Evolutionary conservation across 2,113 vertebrate species (phyloP).

Genomic region (Chloebia gouldiae): DNA sequence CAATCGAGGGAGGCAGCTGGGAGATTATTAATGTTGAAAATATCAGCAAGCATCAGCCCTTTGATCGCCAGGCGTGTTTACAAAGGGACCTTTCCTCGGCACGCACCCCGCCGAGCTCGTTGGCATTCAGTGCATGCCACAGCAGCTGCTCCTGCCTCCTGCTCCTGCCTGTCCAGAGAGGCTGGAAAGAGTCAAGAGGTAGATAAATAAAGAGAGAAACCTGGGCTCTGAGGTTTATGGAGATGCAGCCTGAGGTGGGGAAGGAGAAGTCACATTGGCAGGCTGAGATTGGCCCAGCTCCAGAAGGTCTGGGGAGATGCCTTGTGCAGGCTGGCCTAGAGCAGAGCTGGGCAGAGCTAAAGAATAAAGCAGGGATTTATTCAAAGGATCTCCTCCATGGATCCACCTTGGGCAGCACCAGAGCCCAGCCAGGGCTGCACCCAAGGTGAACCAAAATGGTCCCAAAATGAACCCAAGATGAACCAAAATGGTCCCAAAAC

Average conservation of each 20-base stretch:
- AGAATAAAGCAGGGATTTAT: not conserved
- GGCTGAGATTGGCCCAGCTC: not conserved
- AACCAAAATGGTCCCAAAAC: not conserved
- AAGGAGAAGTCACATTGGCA: not conserved
- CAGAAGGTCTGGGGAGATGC: not conserved
- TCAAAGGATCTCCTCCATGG: not conserved
- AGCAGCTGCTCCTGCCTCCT: slow-evolving; percentile 33
- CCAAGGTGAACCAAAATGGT: not conserved
- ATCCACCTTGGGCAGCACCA: not conserved
- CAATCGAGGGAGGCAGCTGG: slow-evolving; percentile 26
- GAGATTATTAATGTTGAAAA: slow-evolving; percentile 53
- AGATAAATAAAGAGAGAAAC: slow-evolving; percentile 23
- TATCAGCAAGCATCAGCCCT: slow-evolving; percentile 45
- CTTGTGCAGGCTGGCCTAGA: not conserved
- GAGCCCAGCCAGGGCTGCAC: not conserved
- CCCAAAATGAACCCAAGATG: not conserved
- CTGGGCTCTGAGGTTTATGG: not conserved
- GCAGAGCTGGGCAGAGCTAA: accelerated
- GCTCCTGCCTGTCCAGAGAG: not conserved
- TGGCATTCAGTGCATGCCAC: slow-evolving; percentile 30
- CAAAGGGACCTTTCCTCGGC: slow-evolving; percentile 39
- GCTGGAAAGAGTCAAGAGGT: not conserved
- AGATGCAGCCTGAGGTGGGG: not conserved
- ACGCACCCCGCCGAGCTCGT: not conserved
- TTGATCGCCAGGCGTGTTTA: slow-evolving; percentile 46